Evolutionary conservation across 2,113 vertebrate genomes (phyloP), one percentile per base, ranked within the genome.

Genomic region (Scomber japonicus): DNA sequence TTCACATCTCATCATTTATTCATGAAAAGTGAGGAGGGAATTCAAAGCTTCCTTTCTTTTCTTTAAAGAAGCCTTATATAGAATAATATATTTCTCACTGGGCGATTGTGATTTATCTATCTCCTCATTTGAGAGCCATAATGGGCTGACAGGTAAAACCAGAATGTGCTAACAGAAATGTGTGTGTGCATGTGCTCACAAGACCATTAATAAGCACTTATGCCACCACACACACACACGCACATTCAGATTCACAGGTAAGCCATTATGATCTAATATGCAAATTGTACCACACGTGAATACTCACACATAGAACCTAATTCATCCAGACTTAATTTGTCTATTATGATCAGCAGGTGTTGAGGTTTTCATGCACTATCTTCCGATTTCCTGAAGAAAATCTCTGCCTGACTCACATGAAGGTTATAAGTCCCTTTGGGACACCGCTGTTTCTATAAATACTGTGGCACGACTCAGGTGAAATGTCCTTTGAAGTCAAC

Each of bases 1-100:
- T 91, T 91, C 86, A 40, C 49, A 15, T 16, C 86, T 92, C 82
- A 86, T 94, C 85, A 84, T 88, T 89, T 85, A 92, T 94, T 93
- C 92, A 93, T 92, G 89, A 83, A 88, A 88, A 77, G 56, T 24
- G 85, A 67, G 61, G 44, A 48, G 82, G 76, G 82, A 87, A 88
- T 85, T 92, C 88, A 92, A 86, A 88, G 84, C 40, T 63, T 81
- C 65, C 59, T 78, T 73, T 80, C 83, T 87, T 84, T 79, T 59
- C 71, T 82, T 88, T 77, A 77, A 84, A 54, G 80, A 9, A 0
- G 27, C 3, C 57, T 75, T 82, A 81, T 12, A 62, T 11, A 85
- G 82, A 88, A 84, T 66, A 81, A 80, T 73, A 24, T 84, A 88
- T 89, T 70, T 91, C 78, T 73, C 50, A 1, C 21, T 0, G 64